Evolutionary conservation across 2,797 vertebrate genomes (phyloP).

Genomic region (Yasuhikotakia modesta): DNA sequence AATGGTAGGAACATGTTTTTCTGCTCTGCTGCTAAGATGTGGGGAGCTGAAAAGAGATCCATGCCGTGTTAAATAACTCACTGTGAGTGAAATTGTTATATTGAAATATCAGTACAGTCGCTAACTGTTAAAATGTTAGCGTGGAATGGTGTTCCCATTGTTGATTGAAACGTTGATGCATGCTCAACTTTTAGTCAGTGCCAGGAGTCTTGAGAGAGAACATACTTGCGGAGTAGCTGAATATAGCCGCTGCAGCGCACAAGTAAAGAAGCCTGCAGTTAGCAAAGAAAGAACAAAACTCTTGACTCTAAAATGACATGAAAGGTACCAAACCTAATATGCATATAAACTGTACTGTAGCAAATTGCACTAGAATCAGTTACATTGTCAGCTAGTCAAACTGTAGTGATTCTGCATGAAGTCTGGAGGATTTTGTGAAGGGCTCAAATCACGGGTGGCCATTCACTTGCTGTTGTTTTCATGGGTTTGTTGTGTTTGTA

Average conservation of each 20-base stretch:
- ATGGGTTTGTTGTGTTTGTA: neutral
- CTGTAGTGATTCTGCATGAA: conserved; percentile 10
- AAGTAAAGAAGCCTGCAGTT: neutral
- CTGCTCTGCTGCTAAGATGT: neutral
- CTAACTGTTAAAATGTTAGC: conserved; percentile 18
- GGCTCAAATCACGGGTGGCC: neutral
- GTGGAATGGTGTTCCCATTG: conserved; percentile 15
- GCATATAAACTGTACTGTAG: neutral
- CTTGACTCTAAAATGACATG: conserved; percentile 1
- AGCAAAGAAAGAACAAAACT: neutral
- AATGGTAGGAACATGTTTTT: conserved; percentile 6
- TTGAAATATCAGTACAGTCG: conserved; percentile 18
- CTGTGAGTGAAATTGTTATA: conserved; percentile 12
- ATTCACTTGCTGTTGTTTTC: neutral
- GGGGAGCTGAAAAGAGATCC: conserved; percentile 7
- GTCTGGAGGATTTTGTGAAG: neutral
- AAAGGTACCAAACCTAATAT: conserved; percentile 5
- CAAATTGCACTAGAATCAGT: conserved; percentile 6
- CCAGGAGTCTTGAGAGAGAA: conserved; percentile 12
- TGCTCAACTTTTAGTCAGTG: neutral
- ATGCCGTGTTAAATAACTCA: conserved; percentile 11
- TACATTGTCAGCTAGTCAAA: conserved; percentile 1
- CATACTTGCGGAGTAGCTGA: neutral
- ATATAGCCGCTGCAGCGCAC: neutral
- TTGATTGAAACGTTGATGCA: conserved; percentile 7